A percentile compares a stretch with the other conserved stretches of the same genome.
Conservation (phyloP, 2,113 vertebrate species). For the Tamias sibiricus region DNA sequence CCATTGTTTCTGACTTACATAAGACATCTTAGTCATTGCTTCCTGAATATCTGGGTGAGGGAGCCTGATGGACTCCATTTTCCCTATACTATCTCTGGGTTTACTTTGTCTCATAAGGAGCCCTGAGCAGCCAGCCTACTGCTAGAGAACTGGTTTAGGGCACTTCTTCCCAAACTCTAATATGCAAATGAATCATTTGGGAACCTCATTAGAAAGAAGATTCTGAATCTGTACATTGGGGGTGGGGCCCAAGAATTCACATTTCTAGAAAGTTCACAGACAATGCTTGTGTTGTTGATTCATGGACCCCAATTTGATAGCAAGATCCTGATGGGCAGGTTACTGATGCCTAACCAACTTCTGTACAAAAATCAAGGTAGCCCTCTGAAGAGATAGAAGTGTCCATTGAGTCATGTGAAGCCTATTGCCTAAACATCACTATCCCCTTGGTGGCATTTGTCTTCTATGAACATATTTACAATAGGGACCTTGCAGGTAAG, state of each 20-base stretch:
- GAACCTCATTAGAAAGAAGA: not conserved
- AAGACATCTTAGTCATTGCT: no score
- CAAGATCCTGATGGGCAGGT: not conserved
- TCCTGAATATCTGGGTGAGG: no score
- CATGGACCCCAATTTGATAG: not conserved
- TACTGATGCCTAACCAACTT: not conserved
- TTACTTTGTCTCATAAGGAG: not conserved
- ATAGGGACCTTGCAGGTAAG: not conserved
- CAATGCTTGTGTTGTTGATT: not conserved
- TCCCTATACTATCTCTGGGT: not conserved
- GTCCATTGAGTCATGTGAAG: not conserved
- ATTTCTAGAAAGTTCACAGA: not conserved
- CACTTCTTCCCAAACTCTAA: not conserved
- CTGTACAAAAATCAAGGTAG: not conserved
- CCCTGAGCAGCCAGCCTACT: not conserved
- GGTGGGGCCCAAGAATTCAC: not conserved
- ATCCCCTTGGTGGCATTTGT: not conserved
- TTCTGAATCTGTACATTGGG: not conserved
- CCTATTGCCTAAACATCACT: not conserved
- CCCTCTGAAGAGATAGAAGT: not conserved
- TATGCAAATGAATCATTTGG: not conserved
- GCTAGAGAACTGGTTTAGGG: not conserved
- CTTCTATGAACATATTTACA: not conserved
- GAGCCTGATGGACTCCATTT: no score
- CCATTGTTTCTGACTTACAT: no score